A percentile compares a stretch with the other conserved stretches of the same genome.
phyloP scores from a whole-genome alignment of 2,888 invertebrate genomes.

The Rhorus exstirpatorius region DNA sequence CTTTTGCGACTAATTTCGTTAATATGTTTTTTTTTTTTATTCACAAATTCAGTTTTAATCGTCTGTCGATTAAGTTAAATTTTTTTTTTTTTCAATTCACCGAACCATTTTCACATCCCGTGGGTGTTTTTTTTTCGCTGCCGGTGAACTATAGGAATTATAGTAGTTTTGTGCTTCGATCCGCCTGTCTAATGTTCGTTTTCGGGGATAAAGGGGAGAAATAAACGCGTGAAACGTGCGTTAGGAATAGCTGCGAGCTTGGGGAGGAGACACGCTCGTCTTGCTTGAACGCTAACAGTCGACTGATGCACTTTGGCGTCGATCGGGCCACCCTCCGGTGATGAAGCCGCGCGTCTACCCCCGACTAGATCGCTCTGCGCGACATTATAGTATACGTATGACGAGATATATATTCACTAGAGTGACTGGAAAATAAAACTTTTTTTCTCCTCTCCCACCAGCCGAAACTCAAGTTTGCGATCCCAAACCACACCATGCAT shows the following conservation, averaged over 20 bases:
- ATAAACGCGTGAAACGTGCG: constrained; percentile 58
- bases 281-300: constrained; percentile 75
- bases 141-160: constrained; percentile 25
- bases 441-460: too few relatives aligned
- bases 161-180: constrained; percentile 21
- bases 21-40: not conserved
- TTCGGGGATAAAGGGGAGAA: constrained; percentile 21
- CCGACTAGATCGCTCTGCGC: constrained; percentile 21
- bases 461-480: too few relatives aligned
- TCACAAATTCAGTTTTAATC: constrained; percentile 16
- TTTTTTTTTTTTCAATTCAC: constrained; percentile 9
- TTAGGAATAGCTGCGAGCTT: constrained; percentile 55
- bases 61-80: not conserved
- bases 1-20: not conserved
- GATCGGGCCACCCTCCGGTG: constrained; percentile 72
- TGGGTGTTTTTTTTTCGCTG: constrained; percentile 2
- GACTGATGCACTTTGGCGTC: constrained; percentile 76
- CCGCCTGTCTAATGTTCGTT: constrained; percentile 48
- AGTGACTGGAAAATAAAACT: too few relatives aligned
- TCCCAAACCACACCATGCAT: too few relatives aligned
- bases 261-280: constrained; percentile 67
- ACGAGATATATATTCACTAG: not conserved
- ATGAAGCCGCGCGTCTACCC: constrained; percentile 58
- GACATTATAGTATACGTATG: not conserved
- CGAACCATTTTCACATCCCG: not conserved